phyloP scores from a whole-genome alignment of 35 echinoderm and acorn worm species.

The Antedon bifida region DNA sequence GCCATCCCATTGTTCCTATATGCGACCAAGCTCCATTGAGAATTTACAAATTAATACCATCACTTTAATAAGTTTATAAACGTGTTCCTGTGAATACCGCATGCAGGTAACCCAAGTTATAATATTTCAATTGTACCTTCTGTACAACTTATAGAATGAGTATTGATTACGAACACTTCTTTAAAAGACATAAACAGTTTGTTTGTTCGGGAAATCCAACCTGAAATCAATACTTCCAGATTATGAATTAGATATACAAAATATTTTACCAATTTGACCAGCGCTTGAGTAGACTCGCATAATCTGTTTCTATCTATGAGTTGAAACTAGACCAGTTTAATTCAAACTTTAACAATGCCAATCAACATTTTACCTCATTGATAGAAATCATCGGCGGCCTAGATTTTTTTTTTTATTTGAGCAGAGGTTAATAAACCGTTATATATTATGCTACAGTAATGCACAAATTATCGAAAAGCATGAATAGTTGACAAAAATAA shows the following conservation, averaged over 20 bases:
- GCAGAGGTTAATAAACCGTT: neutral
- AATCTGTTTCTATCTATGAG: neutral
- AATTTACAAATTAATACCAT: neutral
- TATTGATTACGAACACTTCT: neutral
- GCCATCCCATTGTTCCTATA: neutral
- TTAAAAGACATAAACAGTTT: neutral
- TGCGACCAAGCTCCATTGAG: neutral
- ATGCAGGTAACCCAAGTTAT: neutral
- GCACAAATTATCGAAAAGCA: neutral
- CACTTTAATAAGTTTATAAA: neutral
- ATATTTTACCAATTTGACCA: neutral
- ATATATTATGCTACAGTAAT: neutral
- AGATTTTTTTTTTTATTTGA: neutral
- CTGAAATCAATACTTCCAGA: neutral
- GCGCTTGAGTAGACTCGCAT: neutral
- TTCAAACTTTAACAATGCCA: neutral
- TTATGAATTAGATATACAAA: neutral
- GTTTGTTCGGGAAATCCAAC: neutral
- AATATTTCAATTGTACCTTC: neutral
- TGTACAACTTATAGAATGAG: neutral
- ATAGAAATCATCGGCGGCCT: neutral
- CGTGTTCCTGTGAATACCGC: neutral
- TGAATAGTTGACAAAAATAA: no score
- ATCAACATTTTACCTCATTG: neutral
- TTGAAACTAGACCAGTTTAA: neutral